Conservation (phyloP, 2,113 vertebrate genomes). For the Ranitomeya variabilis region DNA sequence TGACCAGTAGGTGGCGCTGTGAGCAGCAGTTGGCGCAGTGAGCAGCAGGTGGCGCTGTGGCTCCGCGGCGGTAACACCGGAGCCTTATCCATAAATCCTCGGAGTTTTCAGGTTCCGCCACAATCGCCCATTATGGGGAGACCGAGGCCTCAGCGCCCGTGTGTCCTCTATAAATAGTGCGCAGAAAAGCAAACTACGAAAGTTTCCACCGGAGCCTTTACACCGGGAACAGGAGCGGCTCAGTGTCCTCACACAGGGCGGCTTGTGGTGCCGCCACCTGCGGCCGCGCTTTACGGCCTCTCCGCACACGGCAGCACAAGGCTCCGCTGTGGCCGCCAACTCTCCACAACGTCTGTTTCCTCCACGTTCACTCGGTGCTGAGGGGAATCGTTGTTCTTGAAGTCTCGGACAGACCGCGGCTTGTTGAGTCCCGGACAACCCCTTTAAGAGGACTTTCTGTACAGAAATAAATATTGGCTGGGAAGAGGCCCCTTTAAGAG, state of each 20-base stretch:
- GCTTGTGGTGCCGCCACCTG: slow-evolving; percentile 55
- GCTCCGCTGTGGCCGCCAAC: slow-evolving; percentile 2
- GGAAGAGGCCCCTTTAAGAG: neutral
- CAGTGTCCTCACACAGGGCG: slow-evolving; percentile 43
- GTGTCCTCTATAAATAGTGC: slow-evolving; percentile 51
- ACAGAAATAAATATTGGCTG: neutral
- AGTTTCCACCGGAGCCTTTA: slow-evolving; percentile 20
- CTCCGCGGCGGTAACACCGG: neutral
- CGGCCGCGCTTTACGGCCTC: slow-evolving; percentile 11
- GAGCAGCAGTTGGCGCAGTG: too few species aligned
- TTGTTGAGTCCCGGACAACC: neutral
- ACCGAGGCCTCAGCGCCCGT: slow-evolving; percentile 38
- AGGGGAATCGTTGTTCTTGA: too few species aligned
- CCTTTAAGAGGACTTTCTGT: neutral
- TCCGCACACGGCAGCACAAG: slow-evolving; percentile 41
- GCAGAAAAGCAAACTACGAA: slow-evolving; percentile 50
- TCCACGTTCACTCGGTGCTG: too few species aligned
- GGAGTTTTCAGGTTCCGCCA: slow-evolving; percentile 9
- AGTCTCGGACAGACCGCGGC: too few species aligned
- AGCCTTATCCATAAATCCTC: neutral
- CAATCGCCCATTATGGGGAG: slow-evolving; percentile 47
- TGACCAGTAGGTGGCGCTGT: neutral
- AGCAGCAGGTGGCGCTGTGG: slow-evolving; percentile 18
- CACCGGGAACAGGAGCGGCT: slow-evolving; percentile 10
- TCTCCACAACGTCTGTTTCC: slow-evolving; percentile 4